Base-by-base conservation (phyloP, 2,797 vertebrate species). In the Sebastiscus albofasciatus region DNA sequence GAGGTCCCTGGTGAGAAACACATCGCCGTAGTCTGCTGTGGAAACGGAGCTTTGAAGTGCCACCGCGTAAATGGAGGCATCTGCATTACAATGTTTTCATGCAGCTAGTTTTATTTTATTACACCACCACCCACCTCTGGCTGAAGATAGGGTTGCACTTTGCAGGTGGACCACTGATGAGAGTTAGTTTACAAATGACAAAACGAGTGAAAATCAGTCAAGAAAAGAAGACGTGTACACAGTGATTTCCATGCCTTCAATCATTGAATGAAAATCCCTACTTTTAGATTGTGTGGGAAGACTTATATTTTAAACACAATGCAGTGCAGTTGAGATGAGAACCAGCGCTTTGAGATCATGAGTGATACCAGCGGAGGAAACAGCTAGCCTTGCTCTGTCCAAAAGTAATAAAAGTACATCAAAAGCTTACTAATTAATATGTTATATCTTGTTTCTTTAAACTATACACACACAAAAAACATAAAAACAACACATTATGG, bases 1-100 rank as follows among this genome's bases (percentile, higher is more conserved):
- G 92, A 94, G 96, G 95, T 97, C 96, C 96, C 94, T 94, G 94
- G 95, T 91, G 93, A 94, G 90, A 93, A 96, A 96, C 94, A 89
- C 91, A 80, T 90, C 92, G 68, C 94, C 90, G 84, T 86, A 90
- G 88, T 73, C 83, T 90, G 90, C 77, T 72, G 78, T 55, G 79
- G 79, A 87, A 90, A 87, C 82, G 31, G 24, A 56, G 90, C 88
- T 92, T 89, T 94, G 95, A 96, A 96, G 95, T 86, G 89, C 67
- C 93, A 87, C 92, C 59, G 68, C 64, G 39, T 79, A 70, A 77
- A 77, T 79, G 64, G 22, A 72, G 49, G 70, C 58, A 72, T 81
- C 67, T 49, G 54, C 72, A 74, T 79, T 83, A 60, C 42, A 72
- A 6, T 80, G 29, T 85, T 76, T 79, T 78, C 18, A 60, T 79